Conservation (phyloP, 1,140 invertebrate species). For the Apis mellifera region Amel_HAv3.1 CM009942.2:8858001-8858500, state of each 20-base stretch:
- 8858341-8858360: slow-evolving; percentile 97
- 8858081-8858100: background rate
- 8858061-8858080: background rate
- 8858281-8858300: background rate
- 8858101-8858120: no score
- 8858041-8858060: background rate
- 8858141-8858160: no score
- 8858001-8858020: background rate
- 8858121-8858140: no score
- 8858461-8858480: background rate
- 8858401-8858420: slow-evolving; percentile 80
- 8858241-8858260: background rate
- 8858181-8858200: no score
- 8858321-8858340: slow-evolving; percentile 98
- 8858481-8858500: background rate
- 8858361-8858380: slow-evolving; percentile 88
- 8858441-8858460: background rate
- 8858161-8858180: no score
- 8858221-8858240: background rate
- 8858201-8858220: no score
- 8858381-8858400: slow-evolving; percentile 86
- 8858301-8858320: slow-evolving; percentile 42
- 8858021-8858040: background rate
- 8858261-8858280: background rate
- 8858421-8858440: background rate